A percentile compares a stretch with the other conserved stretches of the same genome.
phyloP scores from a whole-genome alignment of 2,888 invertebrate genomes.

The Hirtodrosophila histrioides region DNA sequence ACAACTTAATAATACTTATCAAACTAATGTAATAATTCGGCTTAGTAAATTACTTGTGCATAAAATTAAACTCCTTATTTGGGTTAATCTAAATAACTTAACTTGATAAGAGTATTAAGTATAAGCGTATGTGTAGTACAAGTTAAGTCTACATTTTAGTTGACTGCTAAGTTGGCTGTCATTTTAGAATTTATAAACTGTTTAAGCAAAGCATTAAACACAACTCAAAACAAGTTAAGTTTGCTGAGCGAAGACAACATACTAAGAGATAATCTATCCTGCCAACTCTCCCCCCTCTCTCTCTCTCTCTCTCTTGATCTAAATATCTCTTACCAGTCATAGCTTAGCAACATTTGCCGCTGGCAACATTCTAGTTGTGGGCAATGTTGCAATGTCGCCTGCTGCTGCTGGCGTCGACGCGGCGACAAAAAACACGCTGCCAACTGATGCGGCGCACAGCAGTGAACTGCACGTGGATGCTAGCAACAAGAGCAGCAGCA shows the following conservation, averaged over 20 bases:
- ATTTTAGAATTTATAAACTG: conserved; percentile 3
- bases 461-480: conserved; percentile 60
- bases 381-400: conserved; percentile 55
- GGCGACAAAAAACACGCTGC: conserved; percentile 78
- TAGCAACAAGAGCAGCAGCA: conserved; percentile 16
- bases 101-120: too few relatives aligned
- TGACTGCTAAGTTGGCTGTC: conserved; percentile 1
- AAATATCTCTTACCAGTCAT: conserved; percentile 25
- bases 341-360: conserved; percentile 48
- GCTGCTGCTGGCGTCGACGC: conserved; percentile 76
- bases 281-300: neutral
- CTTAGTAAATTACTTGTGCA: too few relatives aligned
- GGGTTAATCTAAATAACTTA: too few relatives aligned
- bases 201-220: too few relatives aligned
- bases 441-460: conserved; percentile 77
- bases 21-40: too few relatives aligned
- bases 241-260: too few relatives aligned
- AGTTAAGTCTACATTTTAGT: conserved; percentile 1
- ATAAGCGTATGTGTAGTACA: neutral
- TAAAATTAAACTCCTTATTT: too few relatives aligned
- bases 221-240: too few relatives aligned
- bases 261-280: too few relatives aligned
- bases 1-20: too few relatives aligned
- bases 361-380: conserved; percentile 37
- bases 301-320: conserved; percentile 1